Base-by-base conservation (phyloP, 2,797 vertebrate genomes). In the Numenius phaeopus region DNA sequence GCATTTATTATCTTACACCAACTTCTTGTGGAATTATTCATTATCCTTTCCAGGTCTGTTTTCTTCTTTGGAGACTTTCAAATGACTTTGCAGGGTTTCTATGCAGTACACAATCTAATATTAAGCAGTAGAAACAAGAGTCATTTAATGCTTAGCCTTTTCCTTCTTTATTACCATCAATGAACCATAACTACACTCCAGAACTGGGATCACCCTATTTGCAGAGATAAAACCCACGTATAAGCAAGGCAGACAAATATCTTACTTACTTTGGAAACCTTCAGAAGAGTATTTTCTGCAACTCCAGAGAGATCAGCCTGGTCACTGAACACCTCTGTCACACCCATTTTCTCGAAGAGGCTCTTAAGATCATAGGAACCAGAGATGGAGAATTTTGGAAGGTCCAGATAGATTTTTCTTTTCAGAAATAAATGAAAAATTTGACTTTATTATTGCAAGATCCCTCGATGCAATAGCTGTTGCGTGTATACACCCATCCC, bases 361-460 rank as follows among this genome's bases (percentile, higher is more conserved):
- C 44, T 83, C 69, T 90, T 97, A 52, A 98, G 58, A 55, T 97
- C 92, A 32, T 98, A 96, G 5, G 81, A 81, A 8, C 59, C 34
- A 0, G 97, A 97, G 52, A 98, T 39, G 10, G 97, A 97, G 88
- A 98, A 97, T 93, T 91, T 96, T 29, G 98, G 98, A 73, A 98
- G 58, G 23, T 95, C 80, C 83, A 98, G 61, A 34, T 97, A 72
- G 73, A 98, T 62, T 5, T 89, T 1, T 40, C 98, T 98, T 86
- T 75, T 52, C 0, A 79, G 77, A 89, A 90, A 89, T 5, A 91
- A 90, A 76, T 2, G n/a, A 34, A 92, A 90, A 87, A 58, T 11
- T 1, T 40, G 3, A 11, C 4, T 23, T 14, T 37, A 34, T 46
- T 89, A 59, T 34, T 78, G 13, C 20, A 65, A 83, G 9, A 49